phyloP scores from a whole-genome alignment of 2,888 invertebrate genomes.

The Amphipoea oculea region DNA sequence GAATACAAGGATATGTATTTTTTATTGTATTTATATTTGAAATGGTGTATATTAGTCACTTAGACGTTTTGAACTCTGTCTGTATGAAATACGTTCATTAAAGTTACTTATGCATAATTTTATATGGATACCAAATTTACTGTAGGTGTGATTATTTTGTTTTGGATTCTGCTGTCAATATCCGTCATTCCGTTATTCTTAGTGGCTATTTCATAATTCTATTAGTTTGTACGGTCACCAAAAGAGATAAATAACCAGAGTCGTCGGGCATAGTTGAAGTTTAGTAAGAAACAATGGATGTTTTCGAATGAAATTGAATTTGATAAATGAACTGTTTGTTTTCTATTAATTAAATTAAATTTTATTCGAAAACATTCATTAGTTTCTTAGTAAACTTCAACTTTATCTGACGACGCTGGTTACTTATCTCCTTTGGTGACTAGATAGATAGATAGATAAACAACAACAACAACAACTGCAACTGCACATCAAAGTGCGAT shows the following conservation, averaged over 20 bases:
- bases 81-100: neutral
- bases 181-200: neutral
- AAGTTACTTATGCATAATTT: neutral
- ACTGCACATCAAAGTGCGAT: neutral
- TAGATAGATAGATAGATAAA: too few relatives aligned
- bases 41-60: neutral
- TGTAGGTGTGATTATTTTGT: neutral
- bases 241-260: too few relatives aligned
- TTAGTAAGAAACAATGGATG: too few relatives aligned
- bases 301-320: too few relatives aligned
- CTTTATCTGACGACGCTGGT: too few relatives aligned
- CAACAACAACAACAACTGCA: too few relatives aligned
- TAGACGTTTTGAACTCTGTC: neutral
- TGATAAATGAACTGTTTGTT: too few relatives aligned
- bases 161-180: neutral
- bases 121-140: neutral
- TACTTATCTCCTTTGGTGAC: too few relatives aligned
- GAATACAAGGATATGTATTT: conserved; percentile 4
- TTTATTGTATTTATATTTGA: neutral
- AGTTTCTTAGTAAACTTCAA: too few relatives aligned
- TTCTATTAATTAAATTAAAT: too few relatives aligned
- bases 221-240: neutral
- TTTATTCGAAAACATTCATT: too few relatives aligned
- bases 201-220: neutral
- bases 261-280: too few relatives aligned